A percentile compares a stretch with the other conserved stretches of the same genome.
These are phyloP conservation scores for Amaurobius ferox DNA, from an alignment of 2,888 invertebrate species.

Conservation along the genomic window DNA sequence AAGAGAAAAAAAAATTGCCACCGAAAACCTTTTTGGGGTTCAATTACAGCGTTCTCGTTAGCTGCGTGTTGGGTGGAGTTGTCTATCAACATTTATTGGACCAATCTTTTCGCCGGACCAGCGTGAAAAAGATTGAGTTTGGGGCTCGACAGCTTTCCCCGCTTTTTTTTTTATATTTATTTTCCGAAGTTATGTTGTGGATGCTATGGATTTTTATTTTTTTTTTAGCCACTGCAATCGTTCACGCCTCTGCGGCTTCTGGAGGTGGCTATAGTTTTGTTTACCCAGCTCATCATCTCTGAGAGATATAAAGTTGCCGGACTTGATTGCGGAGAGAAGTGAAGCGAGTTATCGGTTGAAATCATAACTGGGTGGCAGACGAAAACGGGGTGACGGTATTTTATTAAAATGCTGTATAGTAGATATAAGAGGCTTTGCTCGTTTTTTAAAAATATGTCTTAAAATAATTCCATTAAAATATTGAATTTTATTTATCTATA, in stretches of 20 bases:
- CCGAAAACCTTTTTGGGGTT: conserved; percentile 30
- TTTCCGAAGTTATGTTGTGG: conserved; percentile 10
- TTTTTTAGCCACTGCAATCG: background rate
- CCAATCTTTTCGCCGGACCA: conserved; percentile 42
- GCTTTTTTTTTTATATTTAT: background rate
- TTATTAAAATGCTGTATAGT: too few relatives aligned
- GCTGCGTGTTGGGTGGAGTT: conserved; percentile 37
- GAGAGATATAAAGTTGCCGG: background rate
- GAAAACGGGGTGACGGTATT: background rate
- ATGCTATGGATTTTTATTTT: conserved; percentile 11
- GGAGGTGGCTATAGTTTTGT: background rate
- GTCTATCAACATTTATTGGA: conserved; percentile 65
- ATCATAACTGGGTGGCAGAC: background rate
- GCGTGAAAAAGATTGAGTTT: conserved; percentile 60
- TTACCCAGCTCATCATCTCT: background rate
- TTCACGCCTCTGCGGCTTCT: background rate
- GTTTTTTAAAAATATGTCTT: too few relatives aligned
- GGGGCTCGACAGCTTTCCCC: background rate
- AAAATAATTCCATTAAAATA: too few relatives aligned
- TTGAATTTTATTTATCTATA: too few relatives aligned
- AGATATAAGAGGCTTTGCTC: too few relatives aligned
- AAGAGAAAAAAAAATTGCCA: conserved; percentile 1
- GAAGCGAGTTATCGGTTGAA: background rate
- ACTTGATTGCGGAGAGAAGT: background rate
- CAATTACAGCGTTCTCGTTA: conserved; percentile 63